Evolutionary conservation across 1,140 invertebrate species (phyloP), one percentile per base, ranked within the genome.

Genomic region (Caligus rogercresseyi): DNA sequence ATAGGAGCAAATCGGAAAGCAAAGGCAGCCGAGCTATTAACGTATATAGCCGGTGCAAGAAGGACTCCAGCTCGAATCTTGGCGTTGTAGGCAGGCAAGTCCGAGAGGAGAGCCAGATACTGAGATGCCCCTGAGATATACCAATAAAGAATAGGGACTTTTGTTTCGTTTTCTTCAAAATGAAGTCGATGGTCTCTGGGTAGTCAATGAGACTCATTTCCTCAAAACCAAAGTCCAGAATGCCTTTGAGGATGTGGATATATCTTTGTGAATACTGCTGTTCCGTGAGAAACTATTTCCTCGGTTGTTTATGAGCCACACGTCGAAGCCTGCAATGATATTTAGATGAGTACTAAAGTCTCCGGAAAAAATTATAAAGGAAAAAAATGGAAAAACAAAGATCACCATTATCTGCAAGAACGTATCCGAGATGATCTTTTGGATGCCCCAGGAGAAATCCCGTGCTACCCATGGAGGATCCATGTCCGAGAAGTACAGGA

Each of bases 321-420:
- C 61, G 25, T 63, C 61, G 57, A 25, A 63, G 2, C 61, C 61
- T 60, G 25, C 15, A 60, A 43, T 7, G 31, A 43, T n/a, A n/a
- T n/a, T n/a, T n/a, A 43, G n/a, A 43, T 43, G 31, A 43, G 31
- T 43, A n/a, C n/a, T n/a, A n/a, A n/a, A 43, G 31, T 43, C 55
- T 57, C 20, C 19, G 43, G n/a, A 51, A 51, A 13, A 51, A 51
- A 13, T 51, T n/a, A 51, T 13, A 51, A 13, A 51, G 43, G 13
- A 51, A 51, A 51, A 51, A 54, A 11, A 16, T 54, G 11, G 15
- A 11, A 14, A 54, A 16, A 54, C 14, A 54, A 3, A 11, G 53
- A 15, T 54, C 19, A 63, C 61, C 61, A 31, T 52, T 16, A 63
- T 63, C 61, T 23, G 61, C 61, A 16, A 63, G 54, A 55, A 63